phyloP scores from a whole-genome alignment of 2,888 invertebrate genomes.

The Drosophila melanosoma region DNA sequence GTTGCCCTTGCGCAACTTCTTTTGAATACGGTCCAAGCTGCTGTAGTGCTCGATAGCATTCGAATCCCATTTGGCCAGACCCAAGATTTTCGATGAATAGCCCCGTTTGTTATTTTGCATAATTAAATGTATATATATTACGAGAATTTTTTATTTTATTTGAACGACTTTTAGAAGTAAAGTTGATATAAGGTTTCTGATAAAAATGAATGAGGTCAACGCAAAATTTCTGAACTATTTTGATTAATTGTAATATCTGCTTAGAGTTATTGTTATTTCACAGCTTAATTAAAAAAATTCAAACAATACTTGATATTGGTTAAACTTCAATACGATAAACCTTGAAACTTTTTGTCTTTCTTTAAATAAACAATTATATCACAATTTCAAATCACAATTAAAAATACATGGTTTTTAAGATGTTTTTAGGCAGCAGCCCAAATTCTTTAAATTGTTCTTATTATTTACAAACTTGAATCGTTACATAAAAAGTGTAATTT shows the following conservation, averaged over 20 bases:
- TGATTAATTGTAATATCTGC: background rate
- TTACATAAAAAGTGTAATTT: background rate
- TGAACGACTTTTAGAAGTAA: background rate
- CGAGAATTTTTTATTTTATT: constrained; percentile 14
- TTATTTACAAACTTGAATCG: background rate
- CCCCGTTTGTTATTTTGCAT: constrained; percentile 17
- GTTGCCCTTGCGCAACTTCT: constrained; percentile 61
- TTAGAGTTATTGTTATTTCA: background rate
- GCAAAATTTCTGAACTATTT: no score
- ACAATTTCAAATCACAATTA: constrained; percentile 26
- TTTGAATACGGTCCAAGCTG: constrained; percentile 54
- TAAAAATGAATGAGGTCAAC: background rate
- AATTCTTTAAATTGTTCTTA: background rate
- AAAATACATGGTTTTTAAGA: background rate
- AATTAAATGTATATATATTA: constrained; percentile 1
- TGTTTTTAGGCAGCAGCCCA: background rate
- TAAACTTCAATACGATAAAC: constrained; percentile 6
- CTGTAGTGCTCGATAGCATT: constrained; percentile 57
- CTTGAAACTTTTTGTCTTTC: constrained; percentile 22
- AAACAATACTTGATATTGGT: background rate
- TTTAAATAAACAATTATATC: constrained; percentile 13
- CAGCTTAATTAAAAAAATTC: background rate
- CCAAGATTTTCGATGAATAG: constrained; percentile 49
- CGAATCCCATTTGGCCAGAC: constrained; percentile 62
- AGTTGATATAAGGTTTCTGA: background rate